These are phyloP conservation scores for Polypterus bichir DNA, from an alignment of 2,113 vertebrate species.

Conservation along the genomic window DNA sequence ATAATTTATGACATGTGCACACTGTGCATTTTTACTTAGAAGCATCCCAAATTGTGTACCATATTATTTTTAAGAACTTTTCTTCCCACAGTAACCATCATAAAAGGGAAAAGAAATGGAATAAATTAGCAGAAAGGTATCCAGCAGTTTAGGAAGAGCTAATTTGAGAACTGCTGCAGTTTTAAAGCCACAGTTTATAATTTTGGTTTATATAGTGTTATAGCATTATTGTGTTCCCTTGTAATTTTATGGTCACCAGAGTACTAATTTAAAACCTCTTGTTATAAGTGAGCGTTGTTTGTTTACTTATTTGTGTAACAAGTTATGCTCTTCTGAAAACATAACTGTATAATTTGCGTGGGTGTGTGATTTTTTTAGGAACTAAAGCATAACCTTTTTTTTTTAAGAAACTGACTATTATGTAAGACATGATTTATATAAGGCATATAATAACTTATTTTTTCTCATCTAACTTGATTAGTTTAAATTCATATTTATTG, in stretches of 20 bases:
- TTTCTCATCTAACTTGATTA: too few relatives aligned
- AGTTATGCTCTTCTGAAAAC: constrained; percentile 39
- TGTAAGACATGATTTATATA: too few relatives aligned
- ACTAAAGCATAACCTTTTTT: constrained; percentile 10
- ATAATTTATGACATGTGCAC: not conserved
- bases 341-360: constrained; percentile 47
- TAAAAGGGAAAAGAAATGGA: constrained; percentile 34
- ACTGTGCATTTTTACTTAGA: constrained; percentile 23
- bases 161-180: constrained; percentile 47
- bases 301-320: constrained; percentile 58
- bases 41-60: constrained; percentile 29
- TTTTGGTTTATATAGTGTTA: constrained; percentile 60
- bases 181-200: constrained; percentile 56
- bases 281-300: constrained; percentile 62
- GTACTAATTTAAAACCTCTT: constrained; percentile 55
- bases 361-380: constrained; percentile 34
- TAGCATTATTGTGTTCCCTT: constrained; percentile 63
- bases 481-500: too few relatives aligned
- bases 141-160: constrained; percentile 46
- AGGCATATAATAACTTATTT: too few relatives aligned
- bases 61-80: constrained; percentile 41
- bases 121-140: constrained; percentile 49
- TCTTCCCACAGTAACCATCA: constrained; percentile 36
- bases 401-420: constrained; percentile 5
- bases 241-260: constrained; percentile 65